Percentiles rank a stretch among this genome's conserved stretches.
Evolutionary conservation across 2,113 vertebrate species (phyloP).

Genomic region (Daubentonia madagascariensis): DNA sequence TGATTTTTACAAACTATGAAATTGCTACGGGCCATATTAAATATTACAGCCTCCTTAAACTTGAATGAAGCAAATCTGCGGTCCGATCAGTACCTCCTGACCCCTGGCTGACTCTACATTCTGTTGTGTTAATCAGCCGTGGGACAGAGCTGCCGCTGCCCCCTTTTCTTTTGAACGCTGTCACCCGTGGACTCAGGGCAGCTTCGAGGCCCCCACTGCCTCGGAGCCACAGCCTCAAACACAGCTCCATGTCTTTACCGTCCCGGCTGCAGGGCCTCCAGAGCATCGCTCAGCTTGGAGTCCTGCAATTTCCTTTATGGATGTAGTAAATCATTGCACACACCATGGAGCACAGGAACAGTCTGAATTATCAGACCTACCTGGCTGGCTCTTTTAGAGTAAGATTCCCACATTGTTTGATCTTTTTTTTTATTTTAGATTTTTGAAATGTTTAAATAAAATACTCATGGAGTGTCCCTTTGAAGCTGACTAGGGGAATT

Average conservation of each 20-base stretch:
- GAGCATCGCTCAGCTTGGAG: not conserved
- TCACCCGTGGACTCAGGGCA: constrained; percentile 41
- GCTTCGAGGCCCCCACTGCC: not conserved
- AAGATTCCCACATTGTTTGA: not conserved
- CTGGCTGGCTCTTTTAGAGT: constrained; percentile 7
- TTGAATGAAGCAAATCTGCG: constrained; percentile 67
- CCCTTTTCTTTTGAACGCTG: constrained; percentile 50
- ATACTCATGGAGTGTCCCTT: not conserved
- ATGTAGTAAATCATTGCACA: constrained; percentile 25
- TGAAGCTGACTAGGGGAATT: not conserved
- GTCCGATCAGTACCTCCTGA: constrained; percentile 25
- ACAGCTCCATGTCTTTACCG: not conserved
- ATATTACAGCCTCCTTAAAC: constrained; percentile 60
- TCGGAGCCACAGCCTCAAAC: constrained; percentile 33
- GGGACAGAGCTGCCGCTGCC: constrained; percentile 55
- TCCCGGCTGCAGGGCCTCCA: not conserved
- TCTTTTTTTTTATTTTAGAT: not conserved
- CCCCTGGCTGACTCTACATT: constrained; percentile 61
- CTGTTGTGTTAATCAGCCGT: constrained; percentile 57
- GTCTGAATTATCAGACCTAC: constrained; percentile 62
- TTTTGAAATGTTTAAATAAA: not conserved
- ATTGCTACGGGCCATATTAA: constrained; percentile 64
- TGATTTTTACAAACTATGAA: constrained; percentile 75
- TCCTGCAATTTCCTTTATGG: constrained; percentile 58
- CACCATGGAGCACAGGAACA: not conserved